Evolutionary conservation across 2,888 invertebrate genomes (phyloP), one percentile per base, ranked within the genome.

Genomic region (Chloroclysta siterata): DNA sequence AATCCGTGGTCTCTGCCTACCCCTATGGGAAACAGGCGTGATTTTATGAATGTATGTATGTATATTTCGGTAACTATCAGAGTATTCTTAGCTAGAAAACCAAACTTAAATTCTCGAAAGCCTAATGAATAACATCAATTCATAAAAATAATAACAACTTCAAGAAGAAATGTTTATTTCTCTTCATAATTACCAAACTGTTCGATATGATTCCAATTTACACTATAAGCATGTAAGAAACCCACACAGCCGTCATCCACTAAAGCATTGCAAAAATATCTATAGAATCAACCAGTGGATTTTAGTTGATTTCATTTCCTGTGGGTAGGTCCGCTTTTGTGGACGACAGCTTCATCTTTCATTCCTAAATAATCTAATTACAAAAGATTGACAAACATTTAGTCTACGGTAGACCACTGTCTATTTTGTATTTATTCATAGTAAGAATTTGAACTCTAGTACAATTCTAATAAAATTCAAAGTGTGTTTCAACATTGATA

Each of bases 151-250:
- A 15, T 14, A 17, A 14, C 44, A 17, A 36, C 47, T 15, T 36
- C 17, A 82, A 78, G 84, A 89, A 88, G 90, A 88, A 88, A 86
- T 84, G 71, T 91, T 90, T 90, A 88, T 90, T 92, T 86, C 85
- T 84, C 84, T 88, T 83, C 81, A 83, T 85, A 89, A 84, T 86
- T 85, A 87, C 84, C 87, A 91, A 90, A 87, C 81, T 80, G 78
- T 86, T 87, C 91, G 91, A 92, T 92, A 92, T 92, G 91, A 85
- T 87, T 88, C 83, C 82, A 72, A 69, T 80, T 79, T 83, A 85
- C 79, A 84, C 80, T 86, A 89, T 78, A 46, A 85, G 84, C 81
- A 78, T 7, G 76, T 75, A 78, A 44, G 52, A 77, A 82, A 78
- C 70, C 73, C 76, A 78, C 74, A 77, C 71, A 79, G 78, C 73